phyloP scores from a whole-genome alignment of 1,140 invertebrate species.

The Scaptomyza montana region DNA sequence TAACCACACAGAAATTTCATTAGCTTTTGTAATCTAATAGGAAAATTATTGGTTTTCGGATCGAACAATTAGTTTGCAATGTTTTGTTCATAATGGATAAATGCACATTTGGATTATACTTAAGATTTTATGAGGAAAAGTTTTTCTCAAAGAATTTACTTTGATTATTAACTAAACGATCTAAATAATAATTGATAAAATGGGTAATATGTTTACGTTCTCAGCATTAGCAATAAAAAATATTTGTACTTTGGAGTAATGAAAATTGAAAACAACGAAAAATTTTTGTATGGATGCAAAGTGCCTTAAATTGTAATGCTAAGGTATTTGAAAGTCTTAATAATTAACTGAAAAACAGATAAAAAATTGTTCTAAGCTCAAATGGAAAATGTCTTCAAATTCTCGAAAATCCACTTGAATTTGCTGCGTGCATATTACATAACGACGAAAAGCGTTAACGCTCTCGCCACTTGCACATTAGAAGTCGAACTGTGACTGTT shows the following conservation, averaged over 20 bases:
- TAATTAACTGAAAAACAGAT: no score
- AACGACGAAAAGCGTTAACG: conserved; percentile 48
- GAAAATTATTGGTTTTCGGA: conserved; percentile 4
- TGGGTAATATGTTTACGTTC: no score
- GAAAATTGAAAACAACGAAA: no score
- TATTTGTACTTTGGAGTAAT: no score
- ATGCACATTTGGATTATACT: no score
- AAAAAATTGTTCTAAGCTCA: no score
- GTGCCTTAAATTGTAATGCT: no score
- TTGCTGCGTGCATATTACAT: conserved; percentile 42
- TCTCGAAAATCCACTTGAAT: neutral
- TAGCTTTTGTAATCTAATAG: conserved; percentile 46
- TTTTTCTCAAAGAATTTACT: no score
- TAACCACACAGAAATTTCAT: conserved; percentile 51
- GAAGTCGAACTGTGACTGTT: conserved; percentile 63
- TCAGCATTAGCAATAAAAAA: no score
- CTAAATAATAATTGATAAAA: neutral
- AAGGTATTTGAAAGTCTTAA: no score
- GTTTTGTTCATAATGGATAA: neutral
- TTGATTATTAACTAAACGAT: neutral
- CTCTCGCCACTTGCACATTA: conserved; percentile 11
- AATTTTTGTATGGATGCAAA: no score
- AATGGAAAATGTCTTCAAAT: neutral
- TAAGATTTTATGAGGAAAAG: no score
- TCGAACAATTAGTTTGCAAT: neutral